These are phyloP conservation scores for Sturnira hondurensis DNA, from an alignment of 2,113 vertebrate species.

Conservation along the genomic window DNA sequence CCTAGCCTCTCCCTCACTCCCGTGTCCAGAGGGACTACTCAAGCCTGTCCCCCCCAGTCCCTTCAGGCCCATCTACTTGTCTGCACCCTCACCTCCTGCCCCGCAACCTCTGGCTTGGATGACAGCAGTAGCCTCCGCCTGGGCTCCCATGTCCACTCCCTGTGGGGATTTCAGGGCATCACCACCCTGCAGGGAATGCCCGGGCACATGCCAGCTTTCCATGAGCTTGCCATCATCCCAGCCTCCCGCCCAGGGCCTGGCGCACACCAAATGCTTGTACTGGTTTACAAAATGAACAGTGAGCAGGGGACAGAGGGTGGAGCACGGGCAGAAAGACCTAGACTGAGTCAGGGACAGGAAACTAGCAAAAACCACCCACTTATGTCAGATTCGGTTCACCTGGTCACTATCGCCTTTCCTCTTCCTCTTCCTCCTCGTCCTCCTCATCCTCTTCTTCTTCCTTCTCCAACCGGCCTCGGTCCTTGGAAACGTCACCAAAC, in stretches of 20 bases:
- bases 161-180: no score
- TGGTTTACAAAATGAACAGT: background rate
- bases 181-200: background rate
- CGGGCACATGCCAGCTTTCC: background rate
- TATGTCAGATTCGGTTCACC: background rate
- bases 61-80: background rate
- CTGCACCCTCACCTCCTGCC: background rate
- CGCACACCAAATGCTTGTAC: background rate
- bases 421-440: constrained; percentile 61
- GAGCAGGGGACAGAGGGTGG: background rate
- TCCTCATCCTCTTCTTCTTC: constrained; percentile 80
- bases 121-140: background rate
- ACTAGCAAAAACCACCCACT: background rate
- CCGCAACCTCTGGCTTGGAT: background rate
- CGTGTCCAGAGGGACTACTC: background rate
- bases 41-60: background rate
- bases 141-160: background rate
- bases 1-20: background rate
- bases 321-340: background rate
- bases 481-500: constrained; percentile 79
- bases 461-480: constrained; percentile 74
- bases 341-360: background rate
- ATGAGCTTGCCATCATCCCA: accelerated
- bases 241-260: background rate
- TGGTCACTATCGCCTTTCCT: constrained; percentile 64